Evolutionary conservation across 2,113 vertebrate genomes (phyloP), one percentile per base, ranked within the genome.

Genomic region (Triplophysa dalaica): DNA sequence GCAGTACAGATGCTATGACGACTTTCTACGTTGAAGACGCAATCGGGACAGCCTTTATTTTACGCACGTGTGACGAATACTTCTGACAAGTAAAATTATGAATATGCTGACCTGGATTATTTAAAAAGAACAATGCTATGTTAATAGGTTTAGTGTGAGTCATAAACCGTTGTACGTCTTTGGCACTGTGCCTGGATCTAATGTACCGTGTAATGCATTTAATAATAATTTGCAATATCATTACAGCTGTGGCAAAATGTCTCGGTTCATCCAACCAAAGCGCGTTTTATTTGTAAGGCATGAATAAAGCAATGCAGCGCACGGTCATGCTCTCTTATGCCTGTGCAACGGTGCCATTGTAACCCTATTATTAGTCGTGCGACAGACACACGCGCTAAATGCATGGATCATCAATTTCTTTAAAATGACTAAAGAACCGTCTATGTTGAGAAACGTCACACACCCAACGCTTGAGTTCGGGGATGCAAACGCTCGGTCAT

Each of bases 121-220:
- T 29, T 19, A 26, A 29, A 73, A 24, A 17, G 2, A 75, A 62
- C 19, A 11, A 63, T 16, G 38, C 16, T 48, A 43, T 45, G 58
- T 75, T 75, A 61, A 75, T 48, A 17, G 10, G 14, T 14, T 63
- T 75, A 48, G 29, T 50, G 21, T 41, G 45, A 12, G 73, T 45
- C 24, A 75, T 74, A 60, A 62, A 21, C 38, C 22, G 43, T 17
- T 11, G 58, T 38, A 38, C 33, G 16, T 63, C 70, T 29, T 75
- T 63, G 73, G 73, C 73, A 11, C 58, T 48, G 9, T 29, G 73
- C 73, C 73, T 48, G 22, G 58, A 65, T 77, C 26, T 77, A 65
- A 52, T 38, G 75, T 24, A 38, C 26, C 52, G 19, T n/a, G 54
- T 58, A 58, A 58, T 58, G 5, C 45, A 22, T 75, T 63, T 63